These are phyloP conservation scores for Apodemia mormo DNA, from an alignment of 2,888 invertebrate species.

Conservation along the genomic window DNA sequence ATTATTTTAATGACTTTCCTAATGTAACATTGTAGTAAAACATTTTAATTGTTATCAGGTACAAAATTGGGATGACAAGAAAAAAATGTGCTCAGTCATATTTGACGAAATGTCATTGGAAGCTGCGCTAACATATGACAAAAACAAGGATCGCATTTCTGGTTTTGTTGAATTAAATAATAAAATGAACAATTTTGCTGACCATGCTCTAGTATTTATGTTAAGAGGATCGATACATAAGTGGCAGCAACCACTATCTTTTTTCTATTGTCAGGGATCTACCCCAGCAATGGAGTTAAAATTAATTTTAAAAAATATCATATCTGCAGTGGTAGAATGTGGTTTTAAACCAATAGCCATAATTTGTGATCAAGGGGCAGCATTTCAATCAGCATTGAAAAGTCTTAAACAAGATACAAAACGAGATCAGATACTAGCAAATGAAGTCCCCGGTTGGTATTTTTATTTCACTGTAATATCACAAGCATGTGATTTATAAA, in stretches of 20 bases:
- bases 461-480: too few species aligned
- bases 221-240: not conserved
- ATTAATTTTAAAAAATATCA: not conserved
- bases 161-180: not conserved
- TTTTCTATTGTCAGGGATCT: not conserved
- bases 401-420: not conserved
- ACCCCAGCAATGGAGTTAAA: not conserved
- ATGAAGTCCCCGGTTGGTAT: not conserved
- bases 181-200: not conserved
- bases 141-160: not conserved
- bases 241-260: slow-evolving; percentile 1
- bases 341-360: not conserved
- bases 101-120: not conserved
- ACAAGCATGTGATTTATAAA: too few species aligned
- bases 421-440: not conserved
- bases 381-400: not conserved
- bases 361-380: not conserved
- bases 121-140: not conserved
- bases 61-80: not conserved
- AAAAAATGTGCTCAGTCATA: not conserved
- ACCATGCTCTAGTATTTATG: not conserved
- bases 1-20: too few species aligned
- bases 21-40: too few species aligned
- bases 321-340: not conserved
- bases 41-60: not conserved